phyloP scores from a whole-genome alignment of 1,140 invertebrate genomes.

The Spodoptera litura region DNA sequence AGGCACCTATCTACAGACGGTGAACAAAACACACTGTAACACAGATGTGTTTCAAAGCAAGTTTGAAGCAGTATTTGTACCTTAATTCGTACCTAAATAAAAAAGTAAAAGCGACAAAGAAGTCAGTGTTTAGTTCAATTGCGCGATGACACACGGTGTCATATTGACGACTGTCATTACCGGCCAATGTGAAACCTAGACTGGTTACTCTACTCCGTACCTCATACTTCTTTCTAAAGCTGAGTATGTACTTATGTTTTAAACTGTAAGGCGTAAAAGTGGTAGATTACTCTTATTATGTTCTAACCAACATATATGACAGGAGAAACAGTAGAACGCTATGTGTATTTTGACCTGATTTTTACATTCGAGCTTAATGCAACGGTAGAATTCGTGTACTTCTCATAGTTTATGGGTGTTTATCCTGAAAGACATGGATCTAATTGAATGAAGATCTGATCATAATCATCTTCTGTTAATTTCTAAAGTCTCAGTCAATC shows the following conservation, averaged over 20 bases:
- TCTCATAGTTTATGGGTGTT: too few relatives aligned
- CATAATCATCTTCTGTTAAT: too few relatives aligned
- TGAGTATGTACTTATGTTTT: constrained; percentile 12
- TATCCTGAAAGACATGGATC: too few relatives aligned
- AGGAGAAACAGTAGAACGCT: not conserved
- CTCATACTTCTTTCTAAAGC: constrained; percentile 31
- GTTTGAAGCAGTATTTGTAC: not conserved
- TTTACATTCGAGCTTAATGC: too few relatives aligned
- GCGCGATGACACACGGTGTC: constrained; percentile 17
- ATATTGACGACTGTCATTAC: constrained; percentile 27
- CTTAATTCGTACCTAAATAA: not conserved
- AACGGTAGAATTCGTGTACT: too few relatives aligned
- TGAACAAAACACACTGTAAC: too few relatives aligned
- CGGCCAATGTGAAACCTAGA: constrained; percentile 68
- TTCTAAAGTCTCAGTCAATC: too few relatives aligned
- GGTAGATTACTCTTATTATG: constrained; percentile 2
- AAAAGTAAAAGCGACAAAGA: constrained; percentile 24
- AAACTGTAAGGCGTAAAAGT: constrained; percentile 3
- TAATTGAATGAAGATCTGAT: too few relatives aligned
- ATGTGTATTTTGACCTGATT: too few relatives aligned
- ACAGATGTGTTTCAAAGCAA: not conserved
- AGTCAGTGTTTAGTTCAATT: constrained; percentile 14
- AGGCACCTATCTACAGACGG: too few relatives aligned
- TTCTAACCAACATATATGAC: not conserved
- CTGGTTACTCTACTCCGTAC: constrained; percentile 55